Evolutionary conservation across 2,113 vertebrate genomes (phyloP), one percentile per base, ranked within the genome.

Genomic region (Notiomystis cincta): DNA sequence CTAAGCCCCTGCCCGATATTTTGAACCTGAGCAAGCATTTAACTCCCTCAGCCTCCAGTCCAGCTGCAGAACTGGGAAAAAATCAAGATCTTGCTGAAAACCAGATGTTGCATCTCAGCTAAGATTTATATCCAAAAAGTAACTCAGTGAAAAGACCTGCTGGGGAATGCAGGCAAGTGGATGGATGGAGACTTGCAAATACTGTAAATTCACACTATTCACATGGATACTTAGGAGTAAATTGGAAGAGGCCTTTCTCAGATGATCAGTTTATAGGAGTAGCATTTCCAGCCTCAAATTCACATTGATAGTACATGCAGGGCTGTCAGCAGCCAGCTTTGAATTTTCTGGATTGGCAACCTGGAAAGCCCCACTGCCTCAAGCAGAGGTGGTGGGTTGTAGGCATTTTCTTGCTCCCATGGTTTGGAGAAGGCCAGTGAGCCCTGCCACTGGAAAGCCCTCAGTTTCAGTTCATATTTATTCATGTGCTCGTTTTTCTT

Each of bases 1-100:
- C 95, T 95, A 97, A 97, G 80, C 87, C 62, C 21, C 56, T 85
- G 85, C 58, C 77, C 71, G 73, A 65, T 69, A 89, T 89, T 90
- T 77, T 92, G 87, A 97, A 97, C 79, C 69, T 77, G 30, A 87
- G 70, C 47, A 90, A 92, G 87, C 72, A 93, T 73, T 95, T 89
- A 95, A 95, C 86, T n/a, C 62, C 37, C 76, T 85, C 90, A 82
- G 82, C 58, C 89, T 79, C 86, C 84, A 73, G 69, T 19, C 87
- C 91, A 92, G 82, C 75, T 85, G 91, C 45, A 96, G 69, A 93
- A 92, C 13, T 35, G 69, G 64, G 77, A 47, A 89, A 93, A 94
- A 90, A 44, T 33, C 28, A 79, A 64, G 48, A 82, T 38, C 83
- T 81, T 89, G 67, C 91, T 80, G 87, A 72, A 93, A 91, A 95